These are phyloP conservation scores for Scaptomyza flava DNA, from an alignment of 2,888 invertebrate species.

Conservation along the genomic window DNA sequence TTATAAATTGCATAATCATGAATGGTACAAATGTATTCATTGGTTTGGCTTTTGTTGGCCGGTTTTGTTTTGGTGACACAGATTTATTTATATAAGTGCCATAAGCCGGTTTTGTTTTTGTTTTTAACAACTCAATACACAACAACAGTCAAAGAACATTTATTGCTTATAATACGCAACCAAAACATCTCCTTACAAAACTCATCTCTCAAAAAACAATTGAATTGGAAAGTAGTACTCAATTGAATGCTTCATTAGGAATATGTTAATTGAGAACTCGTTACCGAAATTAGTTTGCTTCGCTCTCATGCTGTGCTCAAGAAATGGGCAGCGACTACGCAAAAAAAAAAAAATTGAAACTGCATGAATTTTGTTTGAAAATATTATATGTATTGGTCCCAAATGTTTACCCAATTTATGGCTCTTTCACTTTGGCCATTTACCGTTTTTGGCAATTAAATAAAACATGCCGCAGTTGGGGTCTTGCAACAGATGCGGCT, in stretches of 20 bases:
- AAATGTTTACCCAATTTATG: constrained; percentile 61
- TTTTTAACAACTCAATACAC: constrained; percentile 3
- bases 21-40: constrained; percentile 57
- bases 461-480: constrained; percentile 68
- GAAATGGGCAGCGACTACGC: constrained; percentile 27
- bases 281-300: constrained; percentile 9
- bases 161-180: constrained; percentile 4
- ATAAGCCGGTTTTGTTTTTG: constrained; percentile 50
- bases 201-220: neutral
- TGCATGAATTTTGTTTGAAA: constrained; percentile 31
- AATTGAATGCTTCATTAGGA: constrained; percentile 21
- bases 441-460: constrained; percentile 70
- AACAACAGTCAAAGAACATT: constrained; percentile 26
- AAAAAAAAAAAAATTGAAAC: constrained; percentile 1
- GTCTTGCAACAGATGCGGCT: constrained; percentile 55
- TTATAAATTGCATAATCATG: constrained; percentile 72
- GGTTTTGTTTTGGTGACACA: constrained; percentile 59
- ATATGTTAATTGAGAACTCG: constrained; percentile 36
- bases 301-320: constrained; percentile 35
- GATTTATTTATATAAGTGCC: constrained; percentile 67
- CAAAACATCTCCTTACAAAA: constrained; percentile 12
- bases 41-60: constrained; percentile 33
- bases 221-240: constrained; percentile 35
- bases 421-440: constrained; percentile 48
- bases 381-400: constrained; percentile 39